Percentiles rank a stretch among this genome's conserved stretches.
Evolutionary conservation across 1,140 invertebrate species (phyloP).

Genomic region (Conus betulinus): DNA sequence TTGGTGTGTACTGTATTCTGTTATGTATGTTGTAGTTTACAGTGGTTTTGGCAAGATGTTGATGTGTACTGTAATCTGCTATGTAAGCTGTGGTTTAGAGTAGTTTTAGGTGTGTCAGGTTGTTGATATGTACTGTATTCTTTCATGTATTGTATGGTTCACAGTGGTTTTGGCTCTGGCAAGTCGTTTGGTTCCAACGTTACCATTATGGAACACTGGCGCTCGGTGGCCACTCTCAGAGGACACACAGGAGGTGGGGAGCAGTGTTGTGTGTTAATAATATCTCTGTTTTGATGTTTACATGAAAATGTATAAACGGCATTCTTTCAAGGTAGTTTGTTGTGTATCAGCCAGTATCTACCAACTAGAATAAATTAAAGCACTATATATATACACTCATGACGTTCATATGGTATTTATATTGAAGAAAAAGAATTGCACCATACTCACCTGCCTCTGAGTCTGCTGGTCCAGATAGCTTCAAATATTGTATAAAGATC

Average conservation of each 20-base stretch:
- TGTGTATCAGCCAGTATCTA: too few relatives aligned
- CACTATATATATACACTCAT: too few relatives aligned
- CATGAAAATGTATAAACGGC: too few relatives aligned
- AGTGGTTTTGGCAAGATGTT: not conserved
- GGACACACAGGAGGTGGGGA: conserved; percentile 85
- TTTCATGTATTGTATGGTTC: conserved; percentile 17
- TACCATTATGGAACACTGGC: conserved; percentile 93
- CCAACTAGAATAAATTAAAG: too few relatives aligned
- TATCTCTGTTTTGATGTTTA: too few relatives aligned
- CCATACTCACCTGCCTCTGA: too few relatives aligned
- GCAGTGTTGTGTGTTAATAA: not conserved
- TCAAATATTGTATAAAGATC: too few relatives aligned
- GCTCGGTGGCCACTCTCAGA: conserved; percentile 89
- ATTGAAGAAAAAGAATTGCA: too few relatives aligned
- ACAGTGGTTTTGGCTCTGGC: conserved; percentile 62
- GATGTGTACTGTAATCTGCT: not conserved
- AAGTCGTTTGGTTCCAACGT: conserved; percentile 77
- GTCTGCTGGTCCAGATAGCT: too few relatives aligned
- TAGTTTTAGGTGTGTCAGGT: not conserved
- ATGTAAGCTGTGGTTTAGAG: not conserved
- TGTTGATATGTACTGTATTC: not conserved
- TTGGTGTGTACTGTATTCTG: too few relatives aligned
- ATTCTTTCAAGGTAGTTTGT: too few relatives aligned
- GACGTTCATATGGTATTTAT: too few relatives aligned
- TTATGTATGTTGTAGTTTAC: not conserved